Evolutionary conservation across 2,113 vertebrate genomes (phyloP).

Genomic region (Anhinga rufa): DNA sequence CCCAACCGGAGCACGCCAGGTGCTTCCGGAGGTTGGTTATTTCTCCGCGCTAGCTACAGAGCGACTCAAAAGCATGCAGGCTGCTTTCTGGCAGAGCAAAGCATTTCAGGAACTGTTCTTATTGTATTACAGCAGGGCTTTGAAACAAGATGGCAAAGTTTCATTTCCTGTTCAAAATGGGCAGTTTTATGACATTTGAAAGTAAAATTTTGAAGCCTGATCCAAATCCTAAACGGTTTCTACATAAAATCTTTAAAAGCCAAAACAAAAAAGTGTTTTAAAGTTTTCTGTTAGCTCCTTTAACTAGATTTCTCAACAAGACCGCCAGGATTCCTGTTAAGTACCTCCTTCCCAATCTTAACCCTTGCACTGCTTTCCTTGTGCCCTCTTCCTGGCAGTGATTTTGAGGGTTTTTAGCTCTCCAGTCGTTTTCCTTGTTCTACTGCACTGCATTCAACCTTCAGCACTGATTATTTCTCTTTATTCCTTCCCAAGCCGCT

Average conservation of each 20-base stretch:
- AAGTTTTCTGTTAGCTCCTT: neutral
- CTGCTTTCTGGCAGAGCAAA: neutral
- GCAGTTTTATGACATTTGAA: neutral
- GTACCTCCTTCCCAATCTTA: neutral
- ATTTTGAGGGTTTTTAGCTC: neutral
- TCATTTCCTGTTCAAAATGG: neutral
- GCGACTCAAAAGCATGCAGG: neutral
- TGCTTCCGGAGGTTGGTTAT: neutral
- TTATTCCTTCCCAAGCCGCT: neutral
- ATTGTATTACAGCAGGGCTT: neutral
- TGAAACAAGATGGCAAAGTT: neutral
- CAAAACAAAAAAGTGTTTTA: neutral
- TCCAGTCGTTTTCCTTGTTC: neutral
- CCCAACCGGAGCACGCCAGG: neutral
- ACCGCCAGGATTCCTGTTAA: fast-evolving
- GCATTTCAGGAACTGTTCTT: neutral
- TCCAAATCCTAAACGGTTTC: neutral
- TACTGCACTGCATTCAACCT: neutral
- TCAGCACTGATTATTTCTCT: neutral
- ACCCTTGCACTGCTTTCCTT: neutral
- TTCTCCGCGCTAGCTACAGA: neutral
- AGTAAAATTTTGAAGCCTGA: neutral
- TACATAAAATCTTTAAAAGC: neutral
- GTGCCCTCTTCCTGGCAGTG: neutral
- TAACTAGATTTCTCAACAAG: neutral